Base-by-base conservation (phyloP, 2,888 invertebrate species). In the Dicranocentrus wangi region DNA sequence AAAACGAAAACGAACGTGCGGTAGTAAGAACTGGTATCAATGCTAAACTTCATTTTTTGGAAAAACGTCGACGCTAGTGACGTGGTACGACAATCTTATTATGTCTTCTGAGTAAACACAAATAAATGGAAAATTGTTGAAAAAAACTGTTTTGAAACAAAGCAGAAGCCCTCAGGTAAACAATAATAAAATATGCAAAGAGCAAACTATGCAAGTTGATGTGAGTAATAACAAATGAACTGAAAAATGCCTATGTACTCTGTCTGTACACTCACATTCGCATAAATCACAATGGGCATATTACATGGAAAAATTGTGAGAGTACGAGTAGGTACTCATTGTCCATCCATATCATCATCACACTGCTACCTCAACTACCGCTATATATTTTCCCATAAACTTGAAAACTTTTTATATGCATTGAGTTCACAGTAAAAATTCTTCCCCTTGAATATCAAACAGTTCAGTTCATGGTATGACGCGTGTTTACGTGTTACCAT, bases 341-440 rank as follows among this genome's bases (percentile, higher is more conserved):
- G n/a, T n/a, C n/a, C n/a, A n/a, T n/a, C n/a, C n/a, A n/a, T n/a
- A n/a, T n/a, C n/a, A n/a, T n/a, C n/a, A n/a, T n/a, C n/a, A n/a
- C n/a, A n/a, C n/a, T n/a, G n/a, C n/a, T 27, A 8, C 32, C n/a
- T 19, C 15, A 17, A 17, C 68, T 23, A 68, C 27, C 28, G 69
- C 55, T 39, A 32, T 70, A 63, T 47, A 65, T 65, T 70, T 81
- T 83, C 83, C 70, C 83, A 83, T 81, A 83, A 81, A 81, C 83
- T 83, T 81, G 72, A 77, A 81, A 77, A 58, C 76, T 61, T 66
- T 79, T 65, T 61, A 28, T 53, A 51, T 53, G 43, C 17, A 65
- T 65, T 21, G 42, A 8, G 25, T 61, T n/a, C 61, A 61, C 3
- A 19, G 23, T 43, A 43, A 65, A 51, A 17, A 27, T 28, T 47